Percentiles rank a stretch among this genome's conserved stretches.
phyloP scores from a whole-genome alignment of 2,888 invertebrate genomes.

The Habroteleia sp. region DNA sequence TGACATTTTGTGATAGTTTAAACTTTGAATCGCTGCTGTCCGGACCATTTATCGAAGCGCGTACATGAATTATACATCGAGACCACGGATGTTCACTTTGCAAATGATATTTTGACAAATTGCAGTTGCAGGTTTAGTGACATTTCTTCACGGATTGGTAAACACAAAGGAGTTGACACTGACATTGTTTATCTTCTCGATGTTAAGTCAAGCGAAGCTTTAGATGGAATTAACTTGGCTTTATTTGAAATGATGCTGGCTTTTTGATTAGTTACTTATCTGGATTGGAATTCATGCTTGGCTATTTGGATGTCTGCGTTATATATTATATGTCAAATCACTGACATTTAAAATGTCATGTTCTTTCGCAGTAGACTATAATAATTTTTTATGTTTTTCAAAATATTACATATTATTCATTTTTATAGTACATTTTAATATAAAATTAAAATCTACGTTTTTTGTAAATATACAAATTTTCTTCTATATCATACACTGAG shows the following conservation, averaged over 20 bases:
- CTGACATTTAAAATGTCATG: no score
- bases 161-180: slow-evolving; percentile 37
- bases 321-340: no score
- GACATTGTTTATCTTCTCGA: slow-evolving; percentile 33
- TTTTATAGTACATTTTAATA: no score
- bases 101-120: slow-evolving; percentile 58
- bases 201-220: slow-evolving; percentile 26
- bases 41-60: slow-evolving; percentile 32
- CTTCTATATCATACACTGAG: no score
- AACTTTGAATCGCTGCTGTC: slow-evolving; percentile 40
- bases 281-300: no score
- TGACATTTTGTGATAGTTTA: slow-evolving; percentile 43
- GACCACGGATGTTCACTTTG: slow-evolving; percentile 40
- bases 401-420: no score
- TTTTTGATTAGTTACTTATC: slow-evolving; percentile 42
- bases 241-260: slow-evolving; percentile 10
- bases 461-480: no score
- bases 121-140: slow-evolving; percentile 41
- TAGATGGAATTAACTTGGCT: slow-evolving; percentile 25
- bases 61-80: slow-evolving; percentile 47
- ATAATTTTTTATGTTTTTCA: no score
- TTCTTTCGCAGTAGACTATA: no score
- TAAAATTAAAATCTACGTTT: no score
- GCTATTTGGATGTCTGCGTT: no score
- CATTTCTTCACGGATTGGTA: slow-evolving; percentile 41